These are phyloP conservation scores for Drosophila borealis DNA, from an alignment of 2,888 invertebrate species.

Conservation along the genomic window DNA sequence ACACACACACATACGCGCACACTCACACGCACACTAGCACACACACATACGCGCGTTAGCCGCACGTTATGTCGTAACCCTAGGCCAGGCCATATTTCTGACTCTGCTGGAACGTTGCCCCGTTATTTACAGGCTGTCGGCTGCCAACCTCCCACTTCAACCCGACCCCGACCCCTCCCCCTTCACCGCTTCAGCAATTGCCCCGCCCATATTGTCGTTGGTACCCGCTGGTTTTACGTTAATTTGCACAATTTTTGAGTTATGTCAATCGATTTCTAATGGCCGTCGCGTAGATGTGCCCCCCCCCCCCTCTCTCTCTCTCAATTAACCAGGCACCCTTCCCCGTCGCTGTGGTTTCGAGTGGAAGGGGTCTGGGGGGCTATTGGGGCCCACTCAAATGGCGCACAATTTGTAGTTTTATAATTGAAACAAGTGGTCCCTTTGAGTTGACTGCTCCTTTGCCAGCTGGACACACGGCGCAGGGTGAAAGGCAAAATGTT, in stretches of 20 bases:
- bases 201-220: conserved; percentile 68
- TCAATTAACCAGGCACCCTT: neutral
- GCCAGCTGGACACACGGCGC: conserved; percentile 7
- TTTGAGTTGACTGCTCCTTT: conserved; percentile 23
- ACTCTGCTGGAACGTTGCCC: conserved; percentile 41
- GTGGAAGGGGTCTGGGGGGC: neutral
- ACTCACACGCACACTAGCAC: neutral
- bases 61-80: conserved; percentile 3
- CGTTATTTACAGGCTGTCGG: conserved; percentile 63
- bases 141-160: neutral
- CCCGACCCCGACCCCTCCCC: too few relatives aligned
- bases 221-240: conserved; percentile 74
- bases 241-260: conserved; percentile 82
- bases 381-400: conserved; percentile 28
- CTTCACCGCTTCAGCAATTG: neutral
- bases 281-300: conserved; percentile 54
- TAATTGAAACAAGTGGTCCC: conserved; percentile 66
- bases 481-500: conserved; percentile 16
- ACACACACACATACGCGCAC: neutral
- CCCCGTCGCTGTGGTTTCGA: conserved; percentile 29
- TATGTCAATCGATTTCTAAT: conserved; percentile 82
- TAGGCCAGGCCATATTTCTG: conserved; percentile 56
- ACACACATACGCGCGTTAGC: conserved; percentile 28
- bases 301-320: neutral
- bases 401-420: conserved; percentile 71